phyloP scores from a whole-genome alignment of 2,797 vertebrate species.

The Characodon lateralis region DNA sequence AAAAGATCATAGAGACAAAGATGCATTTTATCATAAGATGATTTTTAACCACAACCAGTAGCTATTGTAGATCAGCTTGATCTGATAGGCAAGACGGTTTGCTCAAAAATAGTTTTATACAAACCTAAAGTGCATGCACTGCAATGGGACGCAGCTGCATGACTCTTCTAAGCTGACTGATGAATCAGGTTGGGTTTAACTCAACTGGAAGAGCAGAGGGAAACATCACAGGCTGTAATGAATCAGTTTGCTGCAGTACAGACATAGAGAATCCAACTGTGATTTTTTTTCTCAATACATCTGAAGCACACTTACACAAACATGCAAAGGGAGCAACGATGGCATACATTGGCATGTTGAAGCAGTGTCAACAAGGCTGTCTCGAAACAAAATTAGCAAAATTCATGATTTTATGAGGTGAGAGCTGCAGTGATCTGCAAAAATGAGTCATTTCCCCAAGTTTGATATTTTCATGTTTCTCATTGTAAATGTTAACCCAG shows the following conservation, averaged over 20 bases:
- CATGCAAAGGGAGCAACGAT: background rate
- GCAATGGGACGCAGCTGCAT: conserved; percentile 21
- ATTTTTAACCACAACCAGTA: conserved; percentile 10
- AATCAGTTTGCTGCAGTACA: conserved; percentile 5
- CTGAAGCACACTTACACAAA: background rate
- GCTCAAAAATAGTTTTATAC: background rate
- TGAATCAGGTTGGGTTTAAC: conserved; percentile 26
- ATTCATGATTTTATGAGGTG: background rate
- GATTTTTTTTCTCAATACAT: background rate
- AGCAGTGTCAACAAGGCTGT: background rate
- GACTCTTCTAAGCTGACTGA: conserved; percentile 6
- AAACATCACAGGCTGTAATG: background rate
- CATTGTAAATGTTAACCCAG: background rate
- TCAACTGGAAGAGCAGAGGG: conserved; percentile 6
- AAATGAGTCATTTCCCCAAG: background rate
- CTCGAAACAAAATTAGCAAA: background rate
- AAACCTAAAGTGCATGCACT: background rate
- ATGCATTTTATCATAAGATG: background rate
- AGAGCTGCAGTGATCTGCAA: background rate
- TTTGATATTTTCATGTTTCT: background rate
- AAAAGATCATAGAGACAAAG: conserved; percentile 12
- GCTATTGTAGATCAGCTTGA: conserved; percentile 12
- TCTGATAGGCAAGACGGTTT: background rate
- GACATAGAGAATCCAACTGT: background rate
- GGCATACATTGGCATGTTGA: background rate